Percentiles rank a stretch among this genome's conserved stretches.
These are phyloP conservation scores for Myodes glareolus DNA, from an alignment of 2,113 vertebrate genomes.

Conservation along the genomic window DNA sequence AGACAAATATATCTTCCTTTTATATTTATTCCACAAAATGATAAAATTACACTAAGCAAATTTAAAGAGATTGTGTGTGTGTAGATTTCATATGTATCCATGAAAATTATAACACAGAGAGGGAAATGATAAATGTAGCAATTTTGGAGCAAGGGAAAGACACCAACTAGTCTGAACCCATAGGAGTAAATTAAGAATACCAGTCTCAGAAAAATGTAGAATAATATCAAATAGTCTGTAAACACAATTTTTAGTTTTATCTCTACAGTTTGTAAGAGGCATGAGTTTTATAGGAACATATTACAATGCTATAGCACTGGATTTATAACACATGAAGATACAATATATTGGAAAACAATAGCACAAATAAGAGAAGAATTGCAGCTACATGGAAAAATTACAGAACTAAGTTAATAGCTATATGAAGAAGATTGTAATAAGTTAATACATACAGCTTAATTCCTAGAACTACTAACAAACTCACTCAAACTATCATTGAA, in stretches of 20 bases:
- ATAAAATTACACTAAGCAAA: constrained; percentile 11
- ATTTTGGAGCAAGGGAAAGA: not conserved
- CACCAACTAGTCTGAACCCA: not conserved
- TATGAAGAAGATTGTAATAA: not conserved
- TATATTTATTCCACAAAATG: not conserved
- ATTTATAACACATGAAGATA: not conserved
- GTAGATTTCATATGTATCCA: not conserved
- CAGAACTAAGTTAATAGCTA: not conserved
- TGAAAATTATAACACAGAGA: not conserved
- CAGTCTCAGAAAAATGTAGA: not conserved
- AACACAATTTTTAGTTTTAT: not conserved
- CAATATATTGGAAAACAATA: not conserved
- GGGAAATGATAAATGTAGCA: not conserved
- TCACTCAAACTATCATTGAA: not conserved
- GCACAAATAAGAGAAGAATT: not conserved
- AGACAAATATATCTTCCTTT: not conserved
- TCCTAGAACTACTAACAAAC: constrained; percentile 6
- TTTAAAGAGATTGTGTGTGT: not conserved
- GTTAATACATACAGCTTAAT: not conserved
- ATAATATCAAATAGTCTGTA: not conserved
- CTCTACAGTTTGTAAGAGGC: not conserved
- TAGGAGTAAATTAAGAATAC: not conserved
- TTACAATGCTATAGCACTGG: not conserved
- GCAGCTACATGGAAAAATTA: not conserved
- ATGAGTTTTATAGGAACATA: not conserved